Evolutionary conservation across 1,140 invertebrate species (phyloP).

Genomic region (Drosophila baimaii): DNA sequence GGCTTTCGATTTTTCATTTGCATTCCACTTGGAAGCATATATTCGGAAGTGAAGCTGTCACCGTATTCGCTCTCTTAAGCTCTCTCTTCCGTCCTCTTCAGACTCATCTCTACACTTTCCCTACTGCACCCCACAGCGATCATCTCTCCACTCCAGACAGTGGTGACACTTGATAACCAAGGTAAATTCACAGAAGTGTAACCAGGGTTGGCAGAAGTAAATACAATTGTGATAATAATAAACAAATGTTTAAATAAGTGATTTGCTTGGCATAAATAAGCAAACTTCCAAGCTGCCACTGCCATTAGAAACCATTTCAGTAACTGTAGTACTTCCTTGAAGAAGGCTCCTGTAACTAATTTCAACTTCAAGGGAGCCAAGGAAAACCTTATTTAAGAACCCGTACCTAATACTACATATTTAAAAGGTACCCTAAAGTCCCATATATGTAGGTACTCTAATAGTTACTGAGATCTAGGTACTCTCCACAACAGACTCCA

Average conservation of each 20-base stretch:
- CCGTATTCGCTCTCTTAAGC: not conserved
- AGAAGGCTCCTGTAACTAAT: too few species aligned
- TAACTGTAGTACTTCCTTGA: too few species aligned
- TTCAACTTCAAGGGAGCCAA: too few species aligned
- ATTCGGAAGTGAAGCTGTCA: not conserved
- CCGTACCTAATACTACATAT: too few species aligned
- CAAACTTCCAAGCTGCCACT: too few species aligned
- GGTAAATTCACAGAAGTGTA: not conserved
- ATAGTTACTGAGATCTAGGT: not conserved
- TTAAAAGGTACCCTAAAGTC: not conserved
- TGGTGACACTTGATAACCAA: not conserved
- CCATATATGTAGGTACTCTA: not conserved
- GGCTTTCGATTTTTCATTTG: slow-evolving; percentile 32
- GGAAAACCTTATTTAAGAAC: too few species aligned
- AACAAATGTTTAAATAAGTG: too few species aligned
- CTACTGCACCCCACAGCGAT: not conserved
- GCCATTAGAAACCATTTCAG: too few species aligned
- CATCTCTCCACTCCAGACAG: not conserved
- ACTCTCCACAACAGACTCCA: not conserved
- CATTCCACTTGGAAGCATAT: slow-evolving; percentile 7
- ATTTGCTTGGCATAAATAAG: too few species aligned
- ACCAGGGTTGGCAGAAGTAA: too few species aligned
- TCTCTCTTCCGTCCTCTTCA: not conserved
- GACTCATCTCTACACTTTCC: not conserved
- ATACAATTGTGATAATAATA: too few species aligned